A percentile compares a stretch with the other conserved stretches of the same genome.
These are phyloP conservation scores for Cordylochernes scorpioides DNA, from an alignment of 2,888 invertebrate species.

Conservation along the genomic window DNA sequence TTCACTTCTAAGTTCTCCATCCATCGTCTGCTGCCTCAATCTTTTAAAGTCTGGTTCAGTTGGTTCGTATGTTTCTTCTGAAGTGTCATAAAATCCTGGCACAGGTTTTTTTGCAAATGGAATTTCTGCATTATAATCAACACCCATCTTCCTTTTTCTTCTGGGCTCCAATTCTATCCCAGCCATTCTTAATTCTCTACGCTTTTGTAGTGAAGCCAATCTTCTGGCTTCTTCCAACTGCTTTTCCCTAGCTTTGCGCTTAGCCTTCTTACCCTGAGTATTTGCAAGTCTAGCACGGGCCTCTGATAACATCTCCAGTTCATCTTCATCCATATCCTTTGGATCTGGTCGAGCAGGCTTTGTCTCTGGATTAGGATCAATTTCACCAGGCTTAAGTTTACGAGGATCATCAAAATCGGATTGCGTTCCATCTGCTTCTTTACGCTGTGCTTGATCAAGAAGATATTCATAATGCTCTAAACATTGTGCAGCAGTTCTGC, in stretches of 20 bases:
- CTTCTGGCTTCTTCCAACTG: conserved; percentile 91
- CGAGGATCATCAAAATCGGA: conserved; percentile 75
- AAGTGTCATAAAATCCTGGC: conserved; percentile 70
- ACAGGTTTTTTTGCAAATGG: conserved; percentile 89
- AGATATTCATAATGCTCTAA: conserved; percentile 87
- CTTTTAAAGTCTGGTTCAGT: conserved; percentile 66
- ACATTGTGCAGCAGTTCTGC: conserved; percentile 93
- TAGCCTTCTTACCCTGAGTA: conserved; percentile 57
- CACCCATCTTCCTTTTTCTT: conserved; percentile 39
- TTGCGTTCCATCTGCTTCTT: conserved; percentile 73
- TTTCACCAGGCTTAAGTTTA: conserved; percentile 92
- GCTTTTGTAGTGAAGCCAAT: conserved; percentile 82
- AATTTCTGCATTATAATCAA: conserved; percentile 89
- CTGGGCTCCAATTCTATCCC: conserved; percentile 38
- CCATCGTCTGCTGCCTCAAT: conserved; percentile 67
- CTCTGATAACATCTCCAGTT: conserved; percentile 95
- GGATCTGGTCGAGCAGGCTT: conserved; percentile 97
- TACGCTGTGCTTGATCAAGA: conserved; percentile 84
- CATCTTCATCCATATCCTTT: conserved; percentile 99
- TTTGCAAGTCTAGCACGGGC: conserved; percentile 92
- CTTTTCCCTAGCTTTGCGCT: conserved; percentile 62
- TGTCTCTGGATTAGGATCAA: conserved; percentile 97
- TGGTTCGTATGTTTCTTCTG: conserved; percentile 60
- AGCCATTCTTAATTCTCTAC: conserved; percentile 86
- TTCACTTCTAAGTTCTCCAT: conserved; percentile 66